phyloP scores from a whole-genome alignment of 2,113 vertebrate species.

The Aix galericulata region DNA sequence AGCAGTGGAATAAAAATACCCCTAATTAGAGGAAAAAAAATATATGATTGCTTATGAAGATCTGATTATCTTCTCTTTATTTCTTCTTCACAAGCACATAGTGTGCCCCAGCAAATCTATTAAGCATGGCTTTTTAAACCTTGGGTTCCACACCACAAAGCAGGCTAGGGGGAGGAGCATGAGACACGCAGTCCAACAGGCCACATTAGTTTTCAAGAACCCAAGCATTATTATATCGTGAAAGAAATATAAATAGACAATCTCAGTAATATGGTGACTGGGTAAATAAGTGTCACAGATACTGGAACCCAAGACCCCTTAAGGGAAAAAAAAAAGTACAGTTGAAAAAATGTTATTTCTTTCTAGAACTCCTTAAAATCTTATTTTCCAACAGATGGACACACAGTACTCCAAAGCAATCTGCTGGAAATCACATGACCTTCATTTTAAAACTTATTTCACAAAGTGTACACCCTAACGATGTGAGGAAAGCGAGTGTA shows the following conservation, averaged over 20 bases:
- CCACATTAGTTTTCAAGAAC: neutral
- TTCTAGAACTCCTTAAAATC: neutral
- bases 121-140: neutral
- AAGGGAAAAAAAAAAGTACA: neutral
- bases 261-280: neutral
- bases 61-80: neutral
- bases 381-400: neutral
- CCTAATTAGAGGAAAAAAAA: neutral
- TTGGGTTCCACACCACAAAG: neutral
- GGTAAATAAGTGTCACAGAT: neutral
- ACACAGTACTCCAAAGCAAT: neutral
- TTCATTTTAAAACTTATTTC: neutral
- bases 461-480: neutral
- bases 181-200: neutral
- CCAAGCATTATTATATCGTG: neutral
- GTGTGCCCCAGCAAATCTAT: neutral
- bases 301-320: neutral
- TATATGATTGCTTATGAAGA: neutral
- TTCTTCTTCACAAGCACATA: neutral
- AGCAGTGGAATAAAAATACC: neutral
- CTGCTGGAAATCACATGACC: neutral
- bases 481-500: neutral
- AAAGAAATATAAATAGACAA: neutral
- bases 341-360: neutral
- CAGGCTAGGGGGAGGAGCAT: neutral